These are phyloP conservation scores for Phyto melanocephala DNA, from an alignment of 2,888 invertebrate species.

Conservation along the genomic window DNA sequence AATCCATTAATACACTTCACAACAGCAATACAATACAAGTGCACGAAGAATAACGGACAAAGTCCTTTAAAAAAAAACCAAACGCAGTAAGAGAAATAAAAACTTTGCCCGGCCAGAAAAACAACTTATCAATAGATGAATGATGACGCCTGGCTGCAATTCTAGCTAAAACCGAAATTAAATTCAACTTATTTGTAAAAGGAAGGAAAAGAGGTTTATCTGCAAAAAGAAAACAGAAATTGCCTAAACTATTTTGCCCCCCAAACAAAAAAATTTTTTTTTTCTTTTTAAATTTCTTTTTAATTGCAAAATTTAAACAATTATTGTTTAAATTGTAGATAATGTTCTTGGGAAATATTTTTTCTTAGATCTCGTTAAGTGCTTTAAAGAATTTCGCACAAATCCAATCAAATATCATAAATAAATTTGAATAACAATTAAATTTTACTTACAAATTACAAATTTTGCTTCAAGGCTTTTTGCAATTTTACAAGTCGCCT, in stretches of 20 bases:
- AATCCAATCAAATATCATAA: background rate
- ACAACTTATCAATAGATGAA: conserved; percentile 39
- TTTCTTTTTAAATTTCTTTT: background rate
- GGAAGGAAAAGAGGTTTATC: background rate
- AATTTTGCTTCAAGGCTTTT: background rate
- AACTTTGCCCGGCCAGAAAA: conserved; percentile 13
- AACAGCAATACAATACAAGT: conserved; percentile 35
- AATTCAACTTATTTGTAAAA: background rate
- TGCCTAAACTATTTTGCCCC: background rate
- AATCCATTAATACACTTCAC: conserved; percentile 69
- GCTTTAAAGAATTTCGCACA: background rate
- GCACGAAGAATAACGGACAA: conserved; percentile 22
- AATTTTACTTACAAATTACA: conserved; percentile 24
- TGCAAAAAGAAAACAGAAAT: background rate
- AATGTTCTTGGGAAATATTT: background rate
- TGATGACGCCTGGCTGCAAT: conserved; percentile 33
- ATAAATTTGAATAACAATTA: conserved; percentile 36
- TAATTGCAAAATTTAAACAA: background rate
- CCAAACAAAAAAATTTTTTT: background rate
- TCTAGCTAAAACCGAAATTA: background rate
- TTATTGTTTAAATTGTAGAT: background rate
- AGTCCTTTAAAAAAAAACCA: background rate
- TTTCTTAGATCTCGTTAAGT: background rate
- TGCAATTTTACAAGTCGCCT: background rate
- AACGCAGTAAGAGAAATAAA: background rate